Percentiles rank a stretch among this genome's conserved stretches.
Conservation (phyloP, 2,888 invertebrate species). For the Cataglyphis livida region DNA sequence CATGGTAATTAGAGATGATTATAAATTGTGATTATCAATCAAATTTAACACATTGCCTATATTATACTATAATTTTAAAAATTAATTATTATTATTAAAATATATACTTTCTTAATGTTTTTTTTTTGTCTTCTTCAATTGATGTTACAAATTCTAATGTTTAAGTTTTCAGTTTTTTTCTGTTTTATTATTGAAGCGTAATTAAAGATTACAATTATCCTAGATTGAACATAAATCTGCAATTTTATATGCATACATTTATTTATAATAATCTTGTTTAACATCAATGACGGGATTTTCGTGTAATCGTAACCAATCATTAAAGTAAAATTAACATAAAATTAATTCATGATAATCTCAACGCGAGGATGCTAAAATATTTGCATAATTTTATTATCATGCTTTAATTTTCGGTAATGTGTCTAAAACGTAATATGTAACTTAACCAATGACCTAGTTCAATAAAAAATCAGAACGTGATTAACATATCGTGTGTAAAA, state of each 20-base stretch:
- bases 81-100: neutral
- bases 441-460: neutral
- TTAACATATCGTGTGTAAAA: neutral
- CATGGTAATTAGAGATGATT: neutral
- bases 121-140: neutral
- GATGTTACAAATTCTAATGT: neutral
- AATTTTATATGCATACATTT: neutral
- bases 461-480: constrained; percentile 5
- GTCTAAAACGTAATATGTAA: neutral
- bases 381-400: constrained; percentile 21
- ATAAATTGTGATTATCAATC: neutral
- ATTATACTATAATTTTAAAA: neutral
- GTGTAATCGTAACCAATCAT: constrained; percentile 1
- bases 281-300: neutral
- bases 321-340: constrained; percentile 8
- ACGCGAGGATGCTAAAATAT: neutral
- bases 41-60: neutral
- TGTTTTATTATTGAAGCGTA: neutral
- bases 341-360: constrained; percentile 9
- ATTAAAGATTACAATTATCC: neutral
- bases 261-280: constrained; percentile 13
- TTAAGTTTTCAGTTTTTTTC: neutral
- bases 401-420: constrained; percentile 8
- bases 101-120: neutral
- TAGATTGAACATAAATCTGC: constrained; percentile 10